These are phyloP conservation scores for Helicoverpa assulta DNA, from an alignment of 2,888 invertebrate species.

Conservation along the genomic window DNA sequence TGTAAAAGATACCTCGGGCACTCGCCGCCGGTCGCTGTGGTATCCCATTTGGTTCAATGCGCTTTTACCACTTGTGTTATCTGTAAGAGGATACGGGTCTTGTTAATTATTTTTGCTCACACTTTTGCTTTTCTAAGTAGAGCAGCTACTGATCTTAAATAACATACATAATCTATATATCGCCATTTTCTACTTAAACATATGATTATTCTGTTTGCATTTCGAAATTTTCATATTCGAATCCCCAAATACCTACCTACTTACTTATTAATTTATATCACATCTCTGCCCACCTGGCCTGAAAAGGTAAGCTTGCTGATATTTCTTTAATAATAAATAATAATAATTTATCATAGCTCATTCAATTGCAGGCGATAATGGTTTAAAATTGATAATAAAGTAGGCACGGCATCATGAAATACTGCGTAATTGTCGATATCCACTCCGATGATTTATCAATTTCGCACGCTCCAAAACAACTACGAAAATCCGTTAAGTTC, in stretches of 20 bases:
- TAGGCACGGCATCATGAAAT: constrained; percentile 40
- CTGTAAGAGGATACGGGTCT: constrained; percentile 1
- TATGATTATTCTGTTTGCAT: too few relatives aligned
- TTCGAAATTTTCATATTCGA: too few relatives aligned
- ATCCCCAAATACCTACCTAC: too few relatives aligned
- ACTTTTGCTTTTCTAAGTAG: constrained; percentile 13
- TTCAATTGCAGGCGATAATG: constrained; percentile 43
- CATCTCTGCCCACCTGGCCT: background rate
- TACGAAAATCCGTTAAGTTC: constrained; percentile 33
- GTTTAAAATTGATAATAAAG: constrained; percentile 50
- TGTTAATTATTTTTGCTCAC: constrained; percentile 23
- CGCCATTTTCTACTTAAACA: too few relatives aligned
- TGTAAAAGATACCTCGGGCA: constrained; percentile 43
- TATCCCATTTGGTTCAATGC: constrained; percentile 31
- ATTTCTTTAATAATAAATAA: constrained; percentile 15
- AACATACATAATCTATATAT: background rate
- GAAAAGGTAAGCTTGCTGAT: constrained; percentile 6
- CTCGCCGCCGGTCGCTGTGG: constrained; percentile 28
- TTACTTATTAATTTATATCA: too few relatives aligned
- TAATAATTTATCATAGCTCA: constrained; percentile 32
- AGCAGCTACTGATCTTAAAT: background rate
- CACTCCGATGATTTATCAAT: constrained; percentile 47
- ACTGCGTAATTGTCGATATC: constrained; percentile 50
- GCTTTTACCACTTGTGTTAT: constrained; percentile 37
- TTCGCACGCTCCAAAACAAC: constrained; percentile 31